These are phyloP conservation scores for Agrotis exclamationis DNA, from an alignment of 2,888 invertebrate species.

Conservation along the genomic window DNA sequence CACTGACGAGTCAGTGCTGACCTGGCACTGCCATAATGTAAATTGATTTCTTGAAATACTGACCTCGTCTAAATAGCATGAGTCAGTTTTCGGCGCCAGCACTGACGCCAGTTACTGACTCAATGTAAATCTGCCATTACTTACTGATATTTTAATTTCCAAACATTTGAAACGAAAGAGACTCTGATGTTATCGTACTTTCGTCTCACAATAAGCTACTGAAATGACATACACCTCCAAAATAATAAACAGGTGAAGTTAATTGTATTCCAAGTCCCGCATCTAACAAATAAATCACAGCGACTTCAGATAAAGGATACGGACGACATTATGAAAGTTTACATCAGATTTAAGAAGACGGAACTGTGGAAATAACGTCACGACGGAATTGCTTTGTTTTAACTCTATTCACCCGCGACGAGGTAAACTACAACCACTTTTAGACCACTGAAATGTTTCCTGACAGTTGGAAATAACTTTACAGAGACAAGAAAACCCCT, in stretches of 20 bases:
- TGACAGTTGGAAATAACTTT: slow-evolving; percentile 64
- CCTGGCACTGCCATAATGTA: too few relatives aligned
- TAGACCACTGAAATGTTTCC: slow-evolving; percentile 68
- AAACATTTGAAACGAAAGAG: too few relatives aligned
- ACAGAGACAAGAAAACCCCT: slow-evolving; percentile 6
- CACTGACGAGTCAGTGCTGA: too few relatives aligned
- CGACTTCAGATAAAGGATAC: slow-evolving; percentile 49
- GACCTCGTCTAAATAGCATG: too few relatives aligned
- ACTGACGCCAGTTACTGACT: too few relatives aligned
- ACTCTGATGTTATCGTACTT: background rate
- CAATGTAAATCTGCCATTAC: too few relatives aligned
- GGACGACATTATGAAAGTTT: slow-evolving; percentile 57
- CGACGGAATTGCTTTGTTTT: slow-evolving; percentile 71
- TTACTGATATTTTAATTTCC: too few relatives aligned
- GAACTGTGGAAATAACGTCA: slow-evolving; percentile 58
- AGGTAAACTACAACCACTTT: slow-evolving; percentile 68
- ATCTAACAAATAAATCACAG: slow-evolving; percentile 50
- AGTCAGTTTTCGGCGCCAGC: too few relatives aligned
- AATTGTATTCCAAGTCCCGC: slow-evolving; percentile 32
- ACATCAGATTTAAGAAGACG: slow-evolving; percentile 58
- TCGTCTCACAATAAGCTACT: slow-evolving; percentile 1
- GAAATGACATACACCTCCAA: slow-evolving; percentile 14
- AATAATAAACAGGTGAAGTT: slow-evolving; percentile 6
- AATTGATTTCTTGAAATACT: too few relatives aligned
- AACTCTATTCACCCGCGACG: slow-evolving; percentile 59